Base-by-base conservation (phyloP, 2,888 invertebrate genomes). In the Eupeodes latifasciatus region DNA sequence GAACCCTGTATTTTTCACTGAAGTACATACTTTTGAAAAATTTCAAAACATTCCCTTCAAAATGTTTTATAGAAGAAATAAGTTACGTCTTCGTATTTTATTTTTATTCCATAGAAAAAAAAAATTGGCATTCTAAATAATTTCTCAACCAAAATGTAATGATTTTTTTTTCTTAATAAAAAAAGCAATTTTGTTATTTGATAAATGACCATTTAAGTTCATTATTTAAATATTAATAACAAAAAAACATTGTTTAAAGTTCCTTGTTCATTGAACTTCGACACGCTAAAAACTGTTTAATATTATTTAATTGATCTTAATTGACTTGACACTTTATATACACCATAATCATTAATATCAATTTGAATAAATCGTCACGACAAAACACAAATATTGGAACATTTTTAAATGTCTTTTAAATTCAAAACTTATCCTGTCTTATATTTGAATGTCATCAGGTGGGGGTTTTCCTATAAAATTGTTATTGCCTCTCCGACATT, bases 231-330 rank as follows among this genome's bases (percentile, higher is more conserved):
- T 40, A 40, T 5, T 47, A 11, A 47, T 10, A 47, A 7, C 5
- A 1, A 5, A 6, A 61, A 61, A 61, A 40, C 16, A 19, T 14
- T 47, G 47, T 47, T 64, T 16, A 5, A 16, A 6, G 12, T 64
- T 47, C 12, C 44, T 12, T 51, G 51, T 67, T 67, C 67, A 67
- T n/a, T 67, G 51, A 67, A 67, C 67, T 67, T 67, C 2, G 34
- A 36, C 51, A 51, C 44, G 14, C 34, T n/a, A 14, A 51, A 67
- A n/a, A 67, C 0, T 51, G 49, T 40, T 6, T 10, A n/a, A 67
- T 14, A 34, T 34, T 51, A 51, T 67, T 67, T 51, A 67, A 67
- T 67, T 27, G n/a, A 10, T 0, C 19, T 51, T n/a, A 67, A 67
- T 67, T 49, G 51, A 36, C 51, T 51, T 67, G 27, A 49, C 47